A percentile compares a stretch with the other conserved stretches of the same genome.
phyloP scores from a whole-genome alignment of 2,888 invertebrate genomes.

The Macrosiphum euphorbiae region DNA sequence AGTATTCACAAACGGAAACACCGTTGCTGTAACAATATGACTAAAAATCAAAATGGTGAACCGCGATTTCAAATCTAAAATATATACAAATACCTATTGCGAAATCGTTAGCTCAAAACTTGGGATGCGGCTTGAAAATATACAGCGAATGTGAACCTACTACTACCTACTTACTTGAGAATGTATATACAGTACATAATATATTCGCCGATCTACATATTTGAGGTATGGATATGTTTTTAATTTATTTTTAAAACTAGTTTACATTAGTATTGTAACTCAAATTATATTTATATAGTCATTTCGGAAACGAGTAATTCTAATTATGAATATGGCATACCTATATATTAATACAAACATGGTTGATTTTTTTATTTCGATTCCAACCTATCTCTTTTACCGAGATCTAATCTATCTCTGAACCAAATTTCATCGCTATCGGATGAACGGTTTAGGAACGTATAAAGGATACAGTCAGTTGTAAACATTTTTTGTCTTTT shows the following conservation, averaged over 20 bases:
- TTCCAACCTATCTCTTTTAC: background rate
- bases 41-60: background rate
- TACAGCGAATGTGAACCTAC: background rate
- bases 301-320: background rate
- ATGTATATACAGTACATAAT: background rate
- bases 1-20: background rate
- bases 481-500: too few species aligned
- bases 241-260: slow-evolving; percentile 1
- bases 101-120: background rate
- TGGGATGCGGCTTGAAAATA: background rate
- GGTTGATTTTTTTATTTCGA: background rate
- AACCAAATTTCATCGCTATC: too few species aligned
- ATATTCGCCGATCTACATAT: background rate
- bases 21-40: background rate
- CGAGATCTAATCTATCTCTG: too few species aligned
- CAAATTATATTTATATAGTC: background rate
- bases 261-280: background rate
- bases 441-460: too few species aligned
- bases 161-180: background rate
- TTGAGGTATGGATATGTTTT: background rate
- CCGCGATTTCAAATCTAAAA: background rate
- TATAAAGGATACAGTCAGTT: too few species aligned
- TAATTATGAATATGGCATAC: background rate
- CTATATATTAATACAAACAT: background rate
- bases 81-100: background rate